phyloP scores from a whole-genome alignment of 2,888 invertebrate species.

The Andricus quercusramuli region DNA sequence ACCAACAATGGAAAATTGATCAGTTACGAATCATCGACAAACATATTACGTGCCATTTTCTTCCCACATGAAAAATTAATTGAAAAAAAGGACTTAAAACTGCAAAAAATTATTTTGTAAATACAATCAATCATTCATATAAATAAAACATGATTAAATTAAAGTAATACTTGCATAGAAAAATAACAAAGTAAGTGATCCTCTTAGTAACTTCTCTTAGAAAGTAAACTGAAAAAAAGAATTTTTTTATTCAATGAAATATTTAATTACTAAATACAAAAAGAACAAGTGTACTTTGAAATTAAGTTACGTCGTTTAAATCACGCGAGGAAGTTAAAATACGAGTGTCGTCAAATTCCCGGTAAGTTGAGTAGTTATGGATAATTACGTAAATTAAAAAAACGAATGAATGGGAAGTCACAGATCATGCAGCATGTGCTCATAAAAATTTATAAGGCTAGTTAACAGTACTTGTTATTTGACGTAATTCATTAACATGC shows the following conservation, averaged over 20 bases:
- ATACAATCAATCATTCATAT: too few species aligned
- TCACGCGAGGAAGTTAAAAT: background rate
- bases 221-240: too few species aligned
- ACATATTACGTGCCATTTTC: background rate
- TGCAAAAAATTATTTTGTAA: too few species aligned
- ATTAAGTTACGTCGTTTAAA: background rate
- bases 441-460: constrained; percentile 9
- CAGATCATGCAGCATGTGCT: background rate
- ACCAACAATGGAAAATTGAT: background rate
- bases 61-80: background rate
- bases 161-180: too few species aligned
- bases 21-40: background rate
- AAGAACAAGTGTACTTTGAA: background rate
- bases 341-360: background rate
- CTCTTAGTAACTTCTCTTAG: too few species aligned
- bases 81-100: too few species aligned
- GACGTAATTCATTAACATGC: constrained; percentile 25
- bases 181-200: too few species aligned
- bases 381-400: constrained; percentile 2
- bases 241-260: too few species aligned
- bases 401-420: background rate
- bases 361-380: background rate
- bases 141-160: too few species aligned
- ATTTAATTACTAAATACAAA: background rate
- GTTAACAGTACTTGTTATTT: constrained; percentile 12